A percentile compares a stretch with the other conserved stretches of the same genome.
Evolutionary conservation across 2,888 invertebrate species (phyloP).

Genomic region (Philopedon plagiatum): DNA sequence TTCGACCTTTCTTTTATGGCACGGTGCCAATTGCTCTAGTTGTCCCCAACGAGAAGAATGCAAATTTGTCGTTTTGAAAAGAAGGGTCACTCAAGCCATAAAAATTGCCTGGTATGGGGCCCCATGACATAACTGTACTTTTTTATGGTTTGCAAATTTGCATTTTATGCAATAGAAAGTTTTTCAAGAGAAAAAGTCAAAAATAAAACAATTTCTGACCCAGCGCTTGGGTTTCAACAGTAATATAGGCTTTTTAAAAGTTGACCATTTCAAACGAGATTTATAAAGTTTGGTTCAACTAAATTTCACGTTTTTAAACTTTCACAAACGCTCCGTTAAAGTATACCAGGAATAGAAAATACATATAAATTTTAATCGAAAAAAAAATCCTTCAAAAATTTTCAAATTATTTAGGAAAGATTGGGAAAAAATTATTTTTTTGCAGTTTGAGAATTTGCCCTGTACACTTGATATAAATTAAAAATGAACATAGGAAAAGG

Average conservation of each 20-base stretch:
- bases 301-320: too few relatives aligned
- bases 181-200: slow-evolving; percentile 1
- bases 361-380: too few relatives aligned
- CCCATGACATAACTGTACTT: slow-evolving; percentile 33
- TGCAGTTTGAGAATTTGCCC: slow-evolving; percentile 26
- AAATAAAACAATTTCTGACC: background rate
- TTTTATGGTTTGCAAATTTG: slow-evolving; percentile 30
- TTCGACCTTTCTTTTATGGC: slow-evolving; percentile 21
- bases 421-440: background rate
- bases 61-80: slow-evolving; percentile 27
- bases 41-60: slow-evolving; percentile 30
- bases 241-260: too few relatives aligned
- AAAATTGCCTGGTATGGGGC: slow-evolving; percentile 34
- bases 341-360: too few relatives aligned
- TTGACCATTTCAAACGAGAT: too few relatives aligned
- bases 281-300: too few relatives aligned
- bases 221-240: background rate
- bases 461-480: background rate
- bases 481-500: slow-evolving; percentile 19
- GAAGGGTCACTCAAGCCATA: slow-evolving; percentile 31
- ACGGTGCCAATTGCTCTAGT: slow-evolving; percentile 31
- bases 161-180: slow-evolving; percentile 29
- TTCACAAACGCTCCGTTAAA: too few relatives aligned
- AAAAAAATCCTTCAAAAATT: too few relatives aligned
- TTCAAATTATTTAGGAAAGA: too few relatives aligned